Conservation (phyloP, 2,797 vertebrate genomes). For the Apogon hyalosoma region DNA sequence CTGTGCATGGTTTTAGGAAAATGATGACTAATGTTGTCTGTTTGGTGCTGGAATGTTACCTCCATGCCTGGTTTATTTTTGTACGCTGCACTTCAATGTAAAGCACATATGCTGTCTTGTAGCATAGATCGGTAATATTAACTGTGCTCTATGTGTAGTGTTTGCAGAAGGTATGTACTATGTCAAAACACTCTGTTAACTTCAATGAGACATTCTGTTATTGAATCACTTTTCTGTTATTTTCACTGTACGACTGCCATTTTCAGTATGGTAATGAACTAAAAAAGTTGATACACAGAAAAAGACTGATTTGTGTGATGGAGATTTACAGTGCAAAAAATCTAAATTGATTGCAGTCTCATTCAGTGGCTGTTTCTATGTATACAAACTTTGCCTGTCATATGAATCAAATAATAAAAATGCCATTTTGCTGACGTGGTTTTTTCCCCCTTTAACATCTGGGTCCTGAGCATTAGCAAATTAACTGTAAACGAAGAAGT, state of each 20-base stretch:
- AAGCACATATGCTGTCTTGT: background rate
- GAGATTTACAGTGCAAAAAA: too few relatives aligned
- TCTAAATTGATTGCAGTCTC: background rate
- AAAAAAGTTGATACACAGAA: background rate
- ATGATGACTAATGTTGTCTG: conserved; percentile 51
- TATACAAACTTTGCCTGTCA: background rate
- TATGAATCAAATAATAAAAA: conserved; percentile 16
- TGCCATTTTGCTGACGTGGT: background rate
- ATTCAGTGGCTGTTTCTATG: background rate
- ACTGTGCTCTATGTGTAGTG: background rate
- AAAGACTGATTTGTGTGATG: background rate
- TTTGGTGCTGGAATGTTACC: conserved; percentile 32
- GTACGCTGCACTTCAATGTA: background rate
- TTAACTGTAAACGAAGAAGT: conserved; percentile 20
- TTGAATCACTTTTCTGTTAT: conserved; percentile 1
- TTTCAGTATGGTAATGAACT: background rate
- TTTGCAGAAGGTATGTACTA: background rate
- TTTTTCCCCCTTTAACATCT: background rate
- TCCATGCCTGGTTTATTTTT: conserved; percentile 16
- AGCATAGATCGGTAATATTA: background rate
- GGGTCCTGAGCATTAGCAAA: background rate
- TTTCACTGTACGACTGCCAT: background rate
- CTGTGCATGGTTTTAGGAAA: conserved; percentile 24
- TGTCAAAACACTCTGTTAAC: background rate
- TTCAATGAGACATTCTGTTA: background rate